phyloP scores from a whole-genome alignment of 2,888 invertebrate genomes.

The Halictus quadricinctus region DNA sequence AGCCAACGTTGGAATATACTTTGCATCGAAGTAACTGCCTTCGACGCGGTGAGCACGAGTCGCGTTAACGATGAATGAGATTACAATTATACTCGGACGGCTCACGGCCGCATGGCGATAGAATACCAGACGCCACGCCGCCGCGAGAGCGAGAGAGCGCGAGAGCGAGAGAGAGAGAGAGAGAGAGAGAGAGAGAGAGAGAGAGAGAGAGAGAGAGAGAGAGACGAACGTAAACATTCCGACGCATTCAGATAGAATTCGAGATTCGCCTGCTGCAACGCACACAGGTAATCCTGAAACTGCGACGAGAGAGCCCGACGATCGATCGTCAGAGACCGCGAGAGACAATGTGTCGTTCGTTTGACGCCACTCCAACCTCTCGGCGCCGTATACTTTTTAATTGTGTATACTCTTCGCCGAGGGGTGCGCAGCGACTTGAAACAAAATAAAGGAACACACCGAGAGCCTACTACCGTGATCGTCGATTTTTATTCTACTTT shows the following conservation, averaged over 20 bases:
- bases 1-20: neutral
- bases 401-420: neutral
- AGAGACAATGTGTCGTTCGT: neutral
- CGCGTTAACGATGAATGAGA: conserved; percentile 10
- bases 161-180: neutral
- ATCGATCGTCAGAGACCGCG: neutral
- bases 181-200: neutral
- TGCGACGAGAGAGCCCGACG: neutral
- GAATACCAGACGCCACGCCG: conserved; percentile 12
- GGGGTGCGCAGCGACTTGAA: neutral
- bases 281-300: neutral
- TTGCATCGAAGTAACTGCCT: conserved; percentile 3
- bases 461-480: neutral
- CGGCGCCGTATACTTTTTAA: conserved; percentile 1
- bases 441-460: neutral
- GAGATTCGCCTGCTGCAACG: neutral
- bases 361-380: conserved; percentile 12
- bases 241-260: neutral
- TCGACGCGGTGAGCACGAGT: neutral
- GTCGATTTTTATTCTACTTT: neutral
- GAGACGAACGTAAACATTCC: conserved; percentile 11
- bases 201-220: too few species aligned
- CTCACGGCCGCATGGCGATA: conserved; percentile 11
- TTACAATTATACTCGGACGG: conserved; percentile 10
- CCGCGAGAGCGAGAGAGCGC: neutral